Conservation (phyloP, 1,140 invertebrate species). For the Megathymus violae region DNA sequence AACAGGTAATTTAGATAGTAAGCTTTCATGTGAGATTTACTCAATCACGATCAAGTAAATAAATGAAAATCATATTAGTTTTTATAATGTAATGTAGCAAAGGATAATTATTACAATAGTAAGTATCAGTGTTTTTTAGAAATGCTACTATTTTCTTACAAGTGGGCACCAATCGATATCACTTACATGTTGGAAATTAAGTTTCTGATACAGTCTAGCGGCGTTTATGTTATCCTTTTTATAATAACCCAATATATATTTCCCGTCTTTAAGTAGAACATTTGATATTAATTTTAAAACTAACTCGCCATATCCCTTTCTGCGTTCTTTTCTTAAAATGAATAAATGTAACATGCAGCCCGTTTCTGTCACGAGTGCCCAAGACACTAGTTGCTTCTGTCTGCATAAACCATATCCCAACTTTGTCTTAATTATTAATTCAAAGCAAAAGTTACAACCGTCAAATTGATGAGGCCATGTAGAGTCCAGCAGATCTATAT, state of each 20-base stretch:
- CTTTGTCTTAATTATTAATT: slow-evolving; percentile 47
- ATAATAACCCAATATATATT: slow-evolving; percentile 48
- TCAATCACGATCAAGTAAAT: no score
- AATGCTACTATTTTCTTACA: neutral
- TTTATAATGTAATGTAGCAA: no score
- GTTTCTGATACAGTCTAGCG: slow-evolving; percentile 50
- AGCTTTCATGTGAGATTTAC: no score
- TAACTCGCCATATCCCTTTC: slow-evolving; percentile 13
- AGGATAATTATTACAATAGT: no score
- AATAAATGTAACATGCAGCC: neutral
- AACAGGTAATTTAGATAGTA: no score
- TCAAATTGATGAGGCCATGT: slow-evolving; percentile 50
- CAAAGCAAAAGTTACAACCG: slow-evolving; percentile 47
- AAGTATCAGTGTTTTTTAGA: no score
- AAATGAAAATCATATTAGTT: no score
- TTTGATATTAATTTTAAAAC: slow-evolving; percentile 54
- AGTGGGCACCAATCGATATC: slow-evolving; percentile 42
- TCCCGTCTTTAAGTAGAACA: slow-evolving; percentile 42
- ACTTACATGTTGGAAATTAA: slow-evolving; percentile 41
- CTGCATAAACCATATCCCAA: slow-evolving; percentile 52
- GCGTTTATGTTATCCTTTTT: slow-evolving; percentile 45
- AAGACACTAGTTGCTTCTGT: slow-evolving; percentile 44
- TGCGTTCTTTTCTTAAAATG: neutral
- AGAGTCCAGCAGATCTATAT: slow-evolving; percentile 40
- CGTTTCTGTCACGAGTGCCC: slow-evolving; percentile 40